Evolutionary conservation across 2,113 vertebrate genomes (phyloP).

Genomic region (Bufo bufo): DNA sequence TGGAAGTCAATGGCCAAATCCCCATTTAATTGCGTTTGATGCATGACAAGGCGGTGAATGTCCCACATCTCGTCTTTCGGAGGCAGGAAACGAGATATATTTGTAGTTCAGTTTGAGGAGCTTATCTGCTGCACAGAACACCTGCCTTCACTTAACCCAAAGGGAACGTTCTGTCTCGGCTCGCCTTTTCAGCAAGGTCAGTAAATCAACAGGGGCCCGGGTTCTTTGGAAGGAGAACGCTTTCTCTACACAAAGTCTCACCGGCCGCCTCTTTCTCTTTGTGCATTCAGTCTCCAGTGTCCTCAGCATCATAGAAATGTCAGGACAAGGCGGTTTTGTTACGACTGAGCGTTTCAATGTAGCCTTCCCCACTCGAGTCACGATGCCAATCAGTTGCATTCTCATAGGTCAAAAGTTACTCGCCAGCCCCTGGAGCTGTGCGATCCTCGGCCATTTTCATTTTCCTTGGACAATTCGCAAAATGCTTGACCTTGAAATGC

Average conservation of each 20-base stretch:
- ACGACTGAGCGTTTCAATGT: slow-evolving; percentile 57
- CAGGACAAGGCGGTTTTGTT: slow-evolving; percentile 65
- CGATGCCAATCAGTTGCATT: slow-evolving; percentile 70
- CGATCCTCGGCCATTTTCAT: not conserved
- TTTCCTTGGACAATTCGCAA: not conserved
- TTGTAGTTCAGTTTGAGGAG: slow-evolving; percentile 48
- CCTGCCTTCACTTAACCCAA: slow-evolving; percentile 81
- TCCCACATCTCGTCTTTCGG: slow-evolving; percentile 41
- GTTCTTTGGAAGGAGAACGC: slow-evolving; percentile 63
- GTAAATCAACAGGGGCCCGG: slow-evolving; percentile 64
- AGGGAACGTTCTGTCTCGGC: slow-evolving; percentile 80
- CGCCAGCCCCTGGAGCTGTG: slow-evolving; percentile 66
- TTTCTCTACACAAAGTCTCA: slow-evolving; percentile 68
- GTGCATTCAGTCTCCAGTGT: slow-evolving; percentile 64
- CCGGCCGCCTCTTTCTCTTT: slow-evolving; percentile 65
- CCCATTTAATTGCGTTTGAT: slow-evolving; percentile 47
- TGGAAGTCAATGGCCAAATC: slow-evolving; percentile 21
- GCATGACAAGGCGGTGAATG: slow-evolving; percentile 53
- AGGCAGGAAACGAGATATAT: slow-evolving; percentile 62
- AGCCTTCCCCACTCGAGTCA: slow-evolving; percentile 54
- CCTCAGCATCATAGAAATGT: slow-evolving; percentile 65
- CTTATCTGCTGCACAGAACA: slow-evolving; percentile 65
- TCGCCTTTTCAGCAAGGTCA: slow-evolving; percentile 73
- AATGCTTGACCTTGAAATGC: not conserved
- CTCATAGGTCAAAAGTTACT: slow-evolving; percentile 72